Percentiles rank a stretch among this genome's conserved stretches.
Conservation (phyloP, 2,797 vertebrate species). For the Lophius americanus region DNA sequence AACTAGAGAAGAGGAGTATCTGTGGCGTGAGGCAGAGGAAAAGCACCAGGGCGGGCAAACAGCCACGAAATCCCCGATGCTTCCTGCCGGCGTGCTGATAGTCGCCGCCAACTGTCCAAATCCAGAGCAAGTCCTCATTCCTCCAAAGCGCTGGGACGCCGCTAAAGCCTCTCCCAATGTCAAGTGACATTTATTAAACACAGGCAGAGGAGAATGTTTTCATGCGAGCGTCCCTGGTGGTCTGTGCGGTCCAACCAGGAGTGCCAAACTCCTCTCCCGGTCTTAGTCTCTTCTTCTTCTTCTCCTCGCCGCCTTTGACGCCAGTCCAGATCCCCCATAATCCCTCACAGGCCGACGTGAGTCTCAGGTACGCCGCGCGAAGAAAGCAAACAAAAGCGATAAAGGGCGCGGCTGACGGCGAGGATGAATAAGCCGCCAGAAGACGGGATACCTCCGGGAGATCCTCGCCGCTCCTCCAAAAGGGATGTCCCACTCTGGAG, state of each 20-base stretch:
- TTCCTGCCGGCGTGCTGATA: constrained; percentile 80
- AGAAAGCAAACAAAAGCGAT: constrained; percentile 34
- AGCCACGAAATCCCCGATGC: constrained; percentile 77
- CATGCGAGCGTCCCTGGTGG: constrained; percentile 66
- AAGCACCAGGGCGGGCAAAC: constrained; percentile 73
- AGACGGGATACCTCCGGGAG: constrained; percentile 47
- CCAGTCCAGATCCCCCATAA: constrained; percentile 62
- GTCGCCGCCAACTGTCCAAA: constrained; percentile 76
- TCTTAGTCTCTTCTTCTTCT: constrained; percentile 48
- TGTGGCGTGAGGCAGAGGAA: constrained; percentile 53
- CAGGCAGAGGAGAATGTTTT: constrained; percentile 56
- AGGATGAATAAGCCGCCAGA: constrained; percentile 57
- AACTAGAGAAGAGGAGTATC: constrained; percentile 19
- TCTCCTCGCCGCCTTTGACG: constrained; percentile 45
- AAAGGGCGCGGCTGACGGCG: constrained; percentile 33
- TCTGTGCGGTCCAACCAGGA: constrained; percentile 70
- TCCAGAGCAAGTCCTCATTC: constrained; percentile 74
- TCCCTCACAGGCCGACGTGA: constrained; percentile 44
- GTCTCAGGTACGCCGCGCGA: constrained; percentile 70
- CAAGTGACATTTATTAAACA: constrained; percentile 79
- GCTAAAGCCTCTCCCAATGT: constrained; percentile 78
- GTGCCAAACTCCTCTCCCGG: constrained; percentile 61
- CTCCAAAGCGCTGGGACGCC: constrained; percentile 48
- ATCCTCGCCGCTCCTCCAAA: constrained; percentile 43
- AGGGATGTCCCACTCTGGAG: constrained; percentile 52